phyloP scores from a whole-genome alignment of 2,113 vertebrate genomes.

The Vireo altiloquus region DNA sequence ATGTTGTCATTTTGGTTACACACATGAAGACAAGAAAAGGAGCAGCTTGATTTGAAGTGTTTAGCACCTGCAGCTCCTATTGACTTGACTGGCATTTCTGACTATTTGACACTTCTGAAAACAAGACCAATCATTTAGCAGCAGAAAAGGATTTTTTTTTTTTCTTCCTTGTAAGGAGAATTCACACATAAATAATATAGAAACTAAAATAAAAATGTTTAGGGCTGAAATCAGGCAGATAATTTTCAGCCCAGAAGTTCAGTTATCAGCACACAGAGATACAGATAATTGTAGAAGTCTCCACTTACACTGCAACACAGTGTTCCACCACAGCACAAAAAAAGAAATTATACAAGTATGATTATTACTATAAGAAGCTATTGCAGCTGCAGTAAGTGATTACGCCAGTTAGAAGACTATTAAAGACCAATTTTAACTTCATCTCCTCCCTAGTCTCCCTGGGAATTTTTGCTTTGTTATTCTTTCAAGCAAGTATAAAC shows the following conservation, averaged over 20 bases:
- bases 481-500: conserved; percentile 12
- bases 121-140: neutral
- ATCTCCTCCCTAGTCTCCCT: neutral
- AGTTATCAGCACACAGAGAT: neutral
- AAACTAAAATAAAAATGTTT: neutral
- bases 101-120: neutral
- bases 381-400: neutral
- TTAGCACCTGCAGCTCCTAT: neutral
- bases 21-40: neutral
- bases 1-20: conserved; percentile 9
- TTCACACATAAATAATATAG: neutral
- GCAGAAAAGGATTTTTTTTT: neutral
- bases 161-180: neutral
- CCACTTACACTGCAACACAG: neutral
- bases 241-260: neutral
- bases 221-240: neutral
- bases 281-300: neutral
- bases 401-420: neutral
- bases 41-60: neutral
- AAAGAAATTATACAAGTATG: neutral
- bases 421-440: neutral
- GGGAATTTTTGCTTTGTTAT: neutral
- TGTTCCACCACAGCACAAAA: neutral
- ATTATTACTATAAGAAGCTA: neutral
- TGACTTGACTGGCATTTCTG: neutral